phyloP scores from a whole-genome alignment of 2,888 invertebrate genomes.

The Perithous albicinctus region DNA sequence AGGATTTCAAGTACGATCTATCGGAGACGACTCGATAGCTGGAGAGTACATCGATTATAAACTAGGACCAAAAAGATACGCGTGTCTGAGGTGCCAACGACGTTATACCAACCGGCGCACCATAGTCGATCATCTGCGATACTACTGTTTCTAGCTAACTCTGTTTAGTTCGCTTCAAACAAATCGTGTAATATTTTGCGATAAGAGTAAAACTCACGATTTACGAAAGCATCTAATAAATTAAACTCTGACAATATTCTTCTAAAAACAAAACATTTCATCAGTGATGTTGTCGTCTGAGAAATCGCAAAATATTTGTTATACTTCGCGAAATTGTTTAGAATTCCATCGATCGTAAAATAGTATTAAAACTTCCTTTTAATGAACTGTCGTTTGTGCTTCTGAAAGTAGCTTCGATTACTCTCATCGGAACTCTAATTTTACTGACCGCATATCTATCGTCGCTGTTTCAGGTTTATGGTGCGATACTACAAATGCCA shows the following conservation, averaged over 20 bases:
- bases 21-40: neutral
- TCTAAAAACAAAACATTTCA: neutral
- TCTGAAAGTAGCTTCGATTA: neutral
- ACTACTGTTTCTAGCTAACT: slow-evolving; percentile 79
- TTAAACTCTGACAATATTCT: neutral
- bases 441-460: slow-evolving; percentile 29
- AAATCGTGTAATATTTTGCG: neutral
- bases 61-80: slow-evolving; percentile 31
- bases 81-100: slow-evolving; percentile 83
- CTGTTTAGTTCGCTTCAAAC: neutral
- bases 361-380: neutral
- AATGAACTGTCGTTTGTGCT: neutral
- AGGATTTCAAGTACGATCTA: neutral
- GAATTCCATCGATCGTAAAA: neutral
- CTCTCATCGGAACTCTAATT: neutral
- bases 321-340: neutral
- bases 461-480: slow-evolving; percentile 54
- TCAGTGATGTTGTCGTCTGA: neutral
- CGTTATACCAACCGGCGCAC: slow-evolving; percentile 84
- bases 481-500: slow-evolving; percentile 17
- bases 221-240: neutral
- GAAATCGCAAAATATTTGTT: neutral
- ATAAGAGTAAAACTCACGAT: neutral
- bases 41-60: slow-evolving; percentile 40
- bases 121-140: slow-evolving; percentile 84